phyloP scores from a whole-genome alignment of 2,888 invertebrate species.

The Conops quadrifasciatus region DNA sequence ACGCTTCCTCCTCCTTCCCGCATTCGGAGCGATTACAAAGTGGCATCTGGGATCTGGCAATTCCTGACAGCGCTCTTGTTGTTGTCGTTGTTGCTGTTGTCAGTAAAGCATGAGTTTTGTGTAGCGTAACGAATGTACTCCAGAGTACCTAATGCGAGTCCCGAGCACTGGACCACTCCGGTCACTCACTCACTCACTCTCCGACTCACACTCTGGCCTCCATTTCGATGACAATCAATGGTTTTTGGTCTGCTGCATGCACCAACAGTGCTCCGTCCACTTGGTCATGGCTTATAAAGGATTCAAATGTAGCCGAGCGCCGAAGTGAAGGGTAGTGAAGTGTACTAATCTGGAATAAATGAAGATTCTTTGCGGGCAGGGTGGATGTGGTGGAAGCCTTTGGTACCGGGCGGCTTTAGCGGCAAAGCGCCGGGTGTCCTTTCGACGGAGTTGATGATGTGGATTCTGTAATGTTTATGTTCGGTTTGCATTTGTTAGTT shows the following conservation, averaged over 20 bases:
- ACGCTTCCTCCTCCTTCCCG: too few relatives aligned
- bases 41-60: constrained; percentile 37
- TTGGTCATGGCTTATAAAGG: constrained; percentile 60
- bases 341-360: constrained; percentile 59
- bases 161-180: background rate
- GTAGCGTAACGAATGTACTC: constrained; percentile 37
- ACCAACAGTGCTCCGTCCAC: constrained; percentile 32
- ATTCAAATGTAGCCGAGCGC: constrained; percentile 55
- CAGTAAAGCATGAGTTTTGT: constrained; percentile 35
- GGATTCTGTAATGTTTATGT: constrained; percentile 21
- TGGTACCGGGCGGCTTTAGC: background rate
- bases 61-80: background rate
- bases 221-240: constrained; percentile 63
- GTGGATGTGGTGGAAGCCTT: background rate
- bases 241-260: constrained; percentile 62
- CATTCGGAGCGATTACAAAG: constrained; percentile 35
- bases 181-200: background rate
- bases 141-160: constrained; percentile 4
- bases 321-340: constrained; percentile 28
- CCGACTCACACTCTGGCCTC: background rate
- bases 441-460: background rate
- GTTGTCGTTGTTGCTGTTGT: constrained; percentile 2
- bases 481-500: constrained; percentile 4
- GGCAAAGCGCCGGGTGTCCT: background rate
- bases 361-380: constrained; percentile 49